These are phyloP conservation scores for Alauda arvensis DNA, from an alignment of 2,797 vertebrate genomes.

Conservation along the genomic window DNA sequence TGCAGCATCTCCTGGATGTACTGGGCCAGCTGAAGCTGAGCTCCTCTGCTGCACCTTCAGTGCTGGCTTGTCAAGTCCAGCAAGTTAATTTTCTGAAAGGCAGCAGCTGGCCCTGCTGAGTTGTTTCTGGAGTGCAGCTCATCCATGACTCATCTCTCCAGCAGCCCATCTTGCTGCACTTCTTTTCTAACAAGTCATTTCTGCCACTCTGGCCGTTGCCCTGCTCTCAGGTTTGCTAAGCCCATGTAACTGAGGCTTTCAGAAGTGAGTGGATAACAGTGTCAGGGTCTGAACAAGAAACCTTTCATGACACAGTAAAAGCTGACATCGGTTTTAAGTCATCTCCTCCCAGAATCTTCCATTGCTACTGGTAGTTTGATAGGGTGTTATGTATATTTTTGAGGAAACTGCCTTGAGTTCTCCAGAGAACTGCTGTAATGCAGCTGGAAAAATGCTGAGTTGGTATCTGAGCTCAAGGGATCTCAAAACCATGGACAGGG, in stretches of 20 bases:
- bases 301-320: neutral
- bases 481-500: neutral
- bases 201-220: constrained; percentile 54
- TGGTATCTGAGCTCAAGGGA: neutral
- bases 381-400: neutral
- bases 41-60: neutral
- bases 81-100: neutral
- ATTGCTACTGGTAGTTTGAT: neutral
- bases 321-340: neutral
- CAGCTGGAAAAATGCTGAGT: neutral
- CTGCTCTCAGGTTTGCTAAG: constrained; percentile 68
- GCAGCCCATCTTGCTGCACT: constrained; percentile 16
- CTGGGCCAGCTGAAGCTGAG: neutral
- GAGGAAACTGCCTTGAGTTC: neutral
- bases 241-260: neutral
- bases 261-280: neutral
- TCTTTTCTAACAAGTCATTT: constrained; percentile 38
- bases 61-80: neutral
- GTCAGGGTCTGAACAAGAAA: neutral
- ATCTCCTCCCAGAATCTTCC: neutral
- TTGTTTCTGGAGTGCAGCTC: constrained; percentile 59
- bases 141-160: constrained; percentile 60
- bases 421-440: neutral
- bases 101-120: constrained; percentile 54
- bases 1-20: neutral